Evolutionary conservation across 2,797 vertebrate genomes (phyloP).

Genomic region (Crenuchus spilurus): DNA sequence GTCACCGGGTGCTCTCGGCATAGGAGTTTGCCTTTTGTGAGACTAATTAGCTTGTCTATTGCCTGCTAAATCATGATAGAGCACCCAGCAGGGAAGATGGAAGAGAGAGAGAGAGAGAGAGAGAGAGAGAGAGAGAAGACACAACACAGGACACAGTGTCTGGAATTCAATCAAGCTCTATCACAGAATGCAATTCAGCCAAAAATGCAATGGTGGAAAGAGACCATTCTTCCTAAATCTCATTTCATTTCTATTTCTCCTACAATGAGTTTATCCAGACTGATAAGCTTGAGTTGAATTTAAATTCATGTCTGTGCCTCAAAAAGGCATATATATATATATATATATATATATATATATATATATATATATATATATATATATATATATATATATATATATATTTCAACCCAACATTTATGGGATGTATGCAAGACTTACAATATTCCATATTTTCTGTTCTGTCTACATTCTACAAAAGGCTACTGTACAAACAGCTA

Average conservation of each 20-base stretch:
- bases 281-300: neutral
- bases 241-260: neutral
- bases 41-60: constrained; percentile 63
- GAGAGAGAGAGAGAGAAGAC: constrained; percentile 1
- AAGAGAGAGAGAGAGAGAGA: constrained; percentile 21
- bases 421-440: neutral
- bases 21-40: constrained; percentile 59
- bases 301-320: neutral
- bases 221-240: neutral
- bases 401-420: too few relatives aligned
- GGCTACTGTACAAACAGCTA: neutral
- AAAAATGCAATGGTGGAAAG: constrained; percentile 1
- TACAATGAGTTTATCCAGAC: neutral
- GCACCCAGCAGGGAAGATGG: constrained; percentile 49
- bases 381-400: too few relatives aligned
- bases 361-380: too few relatives aligned
- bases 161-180: constrained; percentile 26
- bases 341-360: too few relatives aligned
- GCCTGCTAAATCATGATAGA: constrained; percentile 64
- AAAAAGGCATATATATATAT: too few relatives aligned
- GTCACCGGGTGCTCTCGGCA: constrained; percentile 49
- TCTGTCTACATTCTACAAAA: neutral
- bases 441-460: neutral
- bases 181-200: constrained; percentile 24
- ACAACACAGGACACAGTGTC: constrained; percentile 22